Evolutionary conservation across 2,888 invertebrate genomes (phyloP), one percentile per base, ranked within the genome.

Genomic region (Congeria kusceri): DNA sequence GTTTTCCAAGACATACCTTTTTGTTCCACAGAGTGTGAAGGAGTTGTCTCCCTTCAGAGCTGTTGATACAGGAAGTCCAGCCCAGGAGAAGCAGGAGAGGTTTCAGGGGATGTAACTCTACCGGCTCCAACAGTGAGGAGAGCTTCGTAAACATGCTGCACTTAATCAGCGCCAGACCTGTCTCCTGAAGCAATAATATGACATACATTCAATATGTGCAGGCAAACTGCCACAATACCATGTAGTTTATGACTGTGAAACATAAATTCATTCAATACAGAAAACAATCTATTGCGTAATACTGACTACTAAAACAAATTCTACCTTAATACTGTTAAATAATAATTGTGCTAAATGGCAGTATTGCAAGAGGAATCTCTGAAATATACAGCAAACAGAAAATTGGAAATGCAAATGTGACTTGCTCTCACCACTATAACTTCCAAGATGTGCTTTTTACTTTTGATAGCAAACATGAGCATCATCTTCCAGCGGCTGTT

Each of bases 21-120:
- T 88, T 80, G 74, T 83, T 83, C 89, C 90, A 90, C 5, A 92
- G 84, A 5, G 86, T 86, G 65, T 89, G 75, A 7, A 92, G 77
- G 28, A 92, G 84, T 59, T 83, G 78, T 70, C 87, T 87, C 7
- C 91, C 92, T 68, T 88, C 85, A 29, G 83, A 73, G 23, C 87
- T 86, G 23, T 86, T 87, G 62, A 81, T 81, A 78, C 91, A 91
- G 58, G 87, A 85, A 5, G 89, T 87, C 91, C 92, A 92, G 39
- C 91, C 92, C 29, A 91, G 81, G 28, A 92, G 80, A 7, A 92
- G 80, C 44, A 92, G 84, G 28, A 92, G 70, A 13, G 91, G 90
- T 61, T 89, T 88, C 75, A 92, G 77, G 62, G 90, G 89, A 59
- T 85, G 83, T 47, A 92, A 87, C 82, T 92, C 92, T 73, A 66